Evolutionary conservation across 2,113 vertebrate genomes (phyloP), one percentile per base, ranked within the genome.

Genomic region (Pluvialis apricaria): DNA sequence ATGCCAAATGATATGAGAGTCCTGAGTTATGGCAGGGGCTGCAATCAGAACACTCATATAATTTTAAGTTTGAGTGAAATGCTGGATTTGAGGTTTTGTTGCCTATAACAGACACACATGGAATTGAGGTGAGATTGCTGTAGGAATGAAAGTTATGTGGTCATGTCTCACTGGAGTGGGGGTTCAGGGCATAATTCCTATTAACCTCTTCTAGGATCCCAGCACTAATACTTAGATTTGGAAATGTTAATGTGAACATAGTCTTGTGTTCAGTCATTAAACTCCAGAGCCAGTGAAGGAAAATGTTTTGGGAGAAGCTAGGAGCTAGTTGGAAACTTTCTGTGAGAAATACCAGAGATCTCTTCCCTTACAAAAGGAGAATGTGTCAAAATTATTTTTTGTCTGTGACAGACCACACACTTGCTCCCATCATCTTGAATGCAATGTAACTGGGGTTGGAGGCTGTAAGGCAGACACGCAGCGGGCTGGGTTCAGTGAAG

Each of bases 321-420:
- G 45, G 60, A 96, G 15, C 21, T 69, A 28, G 44, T 2, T 86
- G 49, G 57, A 93, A 79, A 66, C 47, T 81, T 80, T 64, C 6
- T 0, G 1, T 88, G 78, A 91, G 28, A 86, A 95, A 89, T 28
- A 65, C 34, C 70, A 57, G 70, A 78, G 36, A 47, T 58, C 21
- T 84, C 52, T 75, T 92, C 61, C 36, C 17, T 95, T 40, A 79
- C 47, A 72, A 82, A 94, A 91, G 47, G 25, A 82, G 57, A 91
- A 93, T 26, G n/a, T 66, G 32, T 73, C 70, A 69, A 87, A 91
- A 91, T 66, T 73, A 44, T 21, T 76, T 79, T 90, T 70, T 58
- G 29, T n/a, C 38, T 90, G 38, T 93, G 71, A 78, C 64, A 88
- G 88, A 60, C 64, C 68, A 66, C 90, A 93, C 31, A 58, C 26